phyloP scores from a whole-genome alignment of 2,113 vertebrate genomes.

The Collichthys lucidus region DNA sequence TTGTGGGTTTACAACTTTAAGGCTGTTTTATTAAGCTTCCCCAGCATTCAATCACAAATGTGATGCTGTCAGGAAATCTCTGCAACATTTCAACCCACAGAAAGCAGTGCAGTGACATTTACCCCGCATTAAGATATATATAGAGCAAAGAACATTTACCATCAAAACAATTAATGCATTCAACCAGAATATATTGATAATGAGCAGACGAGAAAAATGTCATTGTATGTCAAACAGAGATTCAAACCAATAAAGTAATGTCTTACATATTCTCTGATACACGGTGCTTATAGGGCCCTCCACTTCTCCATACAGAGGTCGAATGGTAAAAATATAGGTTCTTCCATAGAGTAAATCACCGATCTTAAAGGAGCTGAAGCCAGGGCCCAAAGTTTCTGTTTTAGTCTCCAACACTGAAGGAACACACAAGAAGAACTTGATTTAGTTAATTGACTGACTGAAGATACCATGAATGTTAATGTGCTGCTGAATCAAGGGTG shows the following conservation, averaged over 20 bases:
- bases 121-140: background rate
- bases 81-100: background rate
- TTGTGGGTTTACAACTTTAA: background rate
- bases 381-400: conserved; percentile 79
- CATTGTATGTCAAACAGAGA: background rate
- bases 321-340: conserved; percentile 87
- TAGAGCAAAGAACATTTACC: background rate
- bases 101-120: background rate
- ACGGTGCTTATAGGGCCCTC: conserved; percentile 84
- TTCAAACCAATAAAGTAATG: background rate
- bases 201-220: background rate
- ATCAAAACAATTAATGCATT: background rate
- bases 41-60: background rate
- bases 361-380: conserved; percentile 80
- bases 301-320: conserved; percentile 85
- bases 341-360: conserved; percentile 80
- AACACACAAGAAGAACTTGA: conserved; percentile 33
- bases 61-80: too few relatives aligned
- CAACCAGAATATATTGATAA: background rate
- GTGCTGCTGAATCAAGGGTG: background rate
- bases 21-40: background rate
- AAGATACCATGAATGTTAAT: background rate
- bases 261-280: conserved; percentile 84
- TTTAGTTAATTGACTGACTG: too few relatives aligned
- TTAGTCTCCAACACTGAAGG: conserved; percentile 83